Conservation (phyloP, 2,888 invertebrate species). For the Chydorus sphaericus region DNA sequence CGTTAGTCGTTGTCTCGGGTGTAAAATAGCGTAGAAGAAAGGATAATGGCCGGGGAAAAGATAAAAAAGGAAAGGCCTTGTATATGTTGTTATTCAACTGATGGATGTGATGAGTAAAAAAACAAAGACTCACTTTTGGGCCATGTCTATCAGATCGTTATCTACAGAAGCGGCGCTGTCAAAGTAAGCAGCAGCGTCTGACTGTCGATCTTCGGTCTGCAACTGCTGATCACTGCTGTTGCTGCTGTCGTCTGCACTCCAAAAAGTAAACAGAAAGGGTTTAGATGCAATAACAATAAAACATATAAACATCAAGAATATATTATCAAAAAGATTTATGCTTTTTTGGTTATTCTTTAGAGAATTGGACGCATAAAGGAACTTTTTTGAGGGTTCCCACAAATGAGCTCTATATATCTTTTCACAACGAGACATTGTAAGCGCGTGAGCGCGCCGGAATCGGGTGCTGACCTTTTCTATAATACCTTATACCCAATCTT, state of each 20-base stretch:
- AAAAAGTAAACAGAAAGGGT: background rate
- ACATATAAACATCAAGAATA: background rate
- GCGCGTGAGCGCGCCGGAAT: too few species aligned
- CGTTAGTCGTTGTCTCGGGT: too few species aligned
- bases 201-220: background rate
- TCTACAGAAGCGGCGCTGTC: background rate
- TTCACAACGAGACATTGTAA: too few species aligned
- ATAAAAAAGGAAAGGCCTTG: background rate
- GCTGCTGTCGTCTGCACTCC: background rate
- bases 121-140: slow-evolving; percentile 3
- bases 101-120: background rate
- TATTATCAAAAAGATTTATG: too few species aligned
- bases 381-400: too few species aligned
- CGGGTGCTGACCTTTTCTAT: too few species aligned
- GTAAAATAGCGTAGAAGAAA: background rate
- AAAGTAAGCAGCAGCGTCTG: background rate
- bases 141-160: slow-evolving; percentile 2
- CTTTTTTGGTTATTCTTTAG: too few species aligned
- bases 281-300: background rate
- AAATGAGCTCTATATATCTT: too few species aligned
- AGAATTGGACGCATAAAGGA: too few species aligned
- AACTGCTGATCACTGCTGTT: too few species aligned
- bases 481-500: too few species aligned
- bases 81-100: background rate
- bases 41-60: background rate